Base-by-base conservation (phyloP, 1,140 invertebrate species). In the Pseudomyrmex concolor region DNA sequence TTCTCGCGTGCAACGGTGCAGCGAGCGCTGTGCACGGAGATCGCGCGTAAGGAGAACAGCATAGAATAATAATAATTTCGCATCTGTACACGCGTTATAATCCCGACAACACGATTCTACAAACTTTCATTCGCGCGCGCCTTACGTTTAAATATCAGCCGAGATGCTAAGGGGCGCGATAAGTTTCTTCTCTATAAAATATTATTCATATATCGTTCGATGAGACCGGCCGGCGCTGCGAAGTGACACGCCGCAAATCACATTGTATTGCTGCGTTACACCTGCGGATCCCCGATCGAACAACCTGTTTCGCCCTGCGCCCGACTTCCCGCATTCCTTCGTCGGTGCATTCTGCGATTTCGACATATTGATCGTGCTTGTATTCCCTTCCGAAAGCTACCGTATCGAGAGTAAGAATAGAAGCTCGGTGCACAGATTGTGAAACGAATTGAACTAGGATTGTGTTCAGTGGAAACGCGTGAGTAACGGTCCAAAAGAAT, bases 1-100 rank as follows among this genome's bases (percentile, higher is more conserved):
- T 59, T 78, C 64, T 78, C 76, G 76, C 76, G 64, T 59, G 76
- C 64, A 57, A 68, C 63, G 34, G 63, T 43, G 73, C 13, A 68
- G 64, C 51, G 63, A 67, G 19, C 63, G 15, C 34, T 5, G 34
- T 34, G 74, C 74, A 57, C 22, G 43, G 74, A 45, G 74, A 68
- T 78, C 76, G 74, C 74, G 63, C 64, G 76, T 76, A 76, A 76
- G 45, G 59, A 64, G 60, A 76, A 66, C 71, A 51, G 73, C 60
- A 19, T 43, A 8, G 64, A 67, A 78, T 78, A 78, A 78, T 78
- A 78, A 78, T 78, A 68, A 70, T 78, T 68, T 67, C 76, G 64
- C 76, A 78, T 78, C 64, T 54, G 76, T 64, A 70, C 76, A 45
- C 64, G 76, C 54, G 64, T 70, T 68, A 57, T 70, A 34, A 70